A percentile compares a stretch with the other conserved stretches of the same genome.
phyloP scores from a whole-genome alignment of 1,140 invertebrate species.

The Achatina immaculata region DNA sequence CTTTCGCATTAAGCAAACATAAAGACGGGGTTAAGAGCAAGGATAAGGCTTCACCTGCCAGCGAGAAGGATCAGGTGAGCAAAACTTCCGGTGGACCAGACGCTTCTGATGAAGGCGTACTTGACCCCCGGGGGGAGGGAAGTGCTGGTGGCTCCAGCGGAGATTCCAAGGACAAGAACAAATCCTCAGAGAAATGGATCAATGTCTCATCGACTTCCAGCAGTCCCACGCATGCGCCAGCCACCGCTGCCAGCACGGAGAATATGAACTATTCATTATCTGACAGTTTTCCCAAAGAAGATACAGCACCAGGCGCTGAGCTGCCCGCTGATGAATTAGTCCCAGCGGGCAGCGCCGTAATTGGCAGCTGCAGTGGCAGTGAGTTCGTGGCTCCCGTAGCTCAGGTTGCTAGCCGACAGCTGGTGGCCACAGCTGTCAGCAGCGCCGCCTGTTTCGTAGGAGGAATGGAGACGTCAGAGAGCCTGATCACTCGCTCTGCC shows the following conservation, averaged over 20 bases:
- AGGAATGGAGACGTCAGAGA: conserved; percentile 4
- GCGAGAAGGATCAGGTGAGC: no score
- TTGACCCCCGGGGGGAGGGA: no score
- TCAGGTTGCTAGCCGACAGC: conserved; percentile 29
- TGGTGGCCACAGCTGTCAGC: conserved; percentile 32
- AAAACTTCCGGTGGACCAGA: no score
- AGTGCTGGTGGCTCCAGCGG: background rate
- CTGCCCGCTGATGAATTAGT: no score
- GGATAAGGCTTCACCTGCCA: background rate
- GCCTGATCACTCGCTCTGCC: background rate
- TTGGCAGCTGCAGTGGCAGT: conserved; percentile 3
- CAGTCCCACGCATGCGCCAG: no score
- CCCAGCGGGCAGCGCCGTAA: background rate
- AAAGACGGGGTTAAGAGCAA: background rate
- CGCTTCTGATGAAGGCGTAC: no score
- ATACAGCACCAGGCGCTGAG: no score
- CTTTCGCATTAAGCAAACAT: conserved; percentile 1
- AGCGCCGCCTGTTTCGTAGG: conserved; percentile 20
- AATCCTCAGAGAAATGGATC: background rate
- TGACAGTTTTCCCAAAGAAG: no score
- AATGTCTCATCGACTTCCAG: no score
- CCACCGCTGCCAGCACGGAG: no score
- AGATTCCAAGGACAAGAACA: background rate
- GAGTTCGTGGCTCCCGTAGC: conserved; percentile 32
- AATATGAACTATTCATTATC: no score